phyloP scores from a whole-genome alignment of 2,888 invertebrate genomes.

The Bhutanitis thaidina region DNA sequence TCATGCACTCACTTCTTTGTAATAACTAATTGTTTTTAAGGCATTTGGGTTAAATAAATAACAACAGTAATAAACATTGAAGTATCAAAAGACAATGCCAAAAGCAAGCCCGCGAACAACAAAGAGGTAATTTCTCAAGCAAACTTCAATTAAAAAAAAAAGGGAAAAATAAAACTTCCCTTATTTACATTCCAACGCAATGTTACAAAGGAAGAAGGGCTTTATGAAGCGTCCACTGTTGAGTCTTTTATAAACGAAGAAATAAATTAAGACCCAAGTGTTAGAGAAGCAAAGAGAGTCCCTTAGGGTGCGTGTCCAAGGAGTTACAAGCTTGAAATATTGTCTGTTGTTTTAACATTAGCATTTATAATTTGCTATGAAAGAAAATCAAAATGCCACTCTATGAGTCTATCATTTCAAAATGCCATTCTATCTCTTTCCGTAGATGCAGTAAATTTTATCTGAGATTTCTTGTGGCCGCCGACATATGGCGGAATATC shows the following conservation, averaged over 20 bases:
- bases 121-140: not conserved
- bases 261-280: slow-evolving; percentile 23
- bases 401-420: too few species aligned
- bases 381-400: too few species aligned
- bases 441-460: too few species aligned
- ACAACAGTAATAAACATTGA: not conserved
- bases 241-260: slow-evolving; percentile 22
- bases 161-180: slow-evolving; percentile 17
- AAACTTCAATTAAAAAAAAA: slow-evolving; percentile 11
- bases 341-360: slow-evolving; percentile 2
- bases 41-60: too few species aligned
- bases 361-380: too few species aligned
- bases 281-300: slow-evolving; percentile 16
- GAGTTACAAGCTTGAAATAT: not conserved
- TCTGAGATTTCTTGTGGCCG: too few species aligned
- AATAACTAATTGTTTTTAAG: too few species aligned
- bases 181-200: slow-evolving; percentile 18
- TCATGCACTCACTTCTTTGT: too few species aligned
- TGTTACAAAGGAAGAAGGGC: slow-evolving; percentile 17
- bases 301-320: not conserved
- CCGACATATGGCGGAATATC: too few species aligned
- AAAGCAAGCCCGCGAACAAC: not conserved
- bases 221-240: slow-evolving; percentile 13
- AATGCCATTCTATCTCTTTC: too few species aligned
- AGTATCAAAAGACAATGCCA: not conserved